Conservation (phyloP, 1,140 invertebrate genomes). For the Scylla paramamosain region DNA sequence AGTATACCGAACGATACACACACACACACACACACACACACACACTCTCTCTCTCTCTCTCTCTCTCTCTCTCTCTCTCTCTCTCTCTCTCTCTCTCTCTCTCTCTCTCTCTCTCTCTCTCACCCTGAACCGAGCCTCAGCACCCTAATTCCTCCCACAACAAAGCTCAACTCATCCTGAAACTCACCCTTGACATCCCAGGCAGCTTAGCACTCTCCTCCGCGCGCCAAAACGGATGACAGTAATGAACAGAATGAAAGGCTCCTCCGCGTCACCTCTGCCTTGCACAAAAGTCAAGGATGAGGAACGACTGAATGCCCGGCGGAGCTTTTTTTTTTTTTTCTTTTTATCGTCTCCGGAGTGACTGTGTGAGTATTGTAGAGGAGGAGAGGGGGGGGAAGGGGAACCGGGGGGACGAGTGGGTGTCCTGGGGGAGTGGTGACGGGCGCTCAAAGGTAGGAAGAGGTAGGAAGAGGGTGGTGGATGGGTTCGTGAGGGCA, state of each 20-base stretch:
- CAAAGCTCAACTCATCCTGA: slow-evolving; percentile 13
- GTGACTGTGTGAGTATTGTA: not conserved
- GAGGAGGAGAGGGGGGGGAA: not conserved
- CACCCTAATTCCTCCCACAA: not conserved
- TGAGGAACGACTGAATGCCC: not conserved
- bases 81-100: not conserved
- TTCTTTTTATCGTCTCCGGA: not conserved
- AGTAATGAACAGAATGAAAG: slow-evolving; percentile 52
- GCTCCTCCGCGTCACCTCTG: slow-evolving; percentile 27
- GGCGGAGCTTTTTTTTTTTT: not conserved
- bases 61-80: not conserved
- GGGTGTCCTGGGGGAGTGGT: not conserved
- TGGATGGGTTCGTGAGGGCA: not conserved
- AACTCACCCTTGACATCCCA: not conserved
- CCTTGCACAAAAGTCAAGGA: slow-evolving; percentile 26
- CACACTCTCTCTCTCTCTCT: slow-evolving; percentile 7
- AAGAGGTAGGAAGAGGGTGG: not conserved
- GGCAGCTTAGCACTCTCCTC: slow-evolving; percentile 18
- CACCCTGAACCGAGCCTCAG: not conserved
- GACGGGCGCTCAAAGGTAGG: not conserved
- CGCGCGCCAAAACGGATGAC: not conserved
- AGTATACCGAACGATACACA: not conserved
- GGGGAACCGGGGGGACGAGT: not conserved
- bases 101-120: not conserved
- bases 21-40: not conserved